Conservation (phyloP, 2,888 invertebrate species). For the Synergus laeviventris region DNA sequence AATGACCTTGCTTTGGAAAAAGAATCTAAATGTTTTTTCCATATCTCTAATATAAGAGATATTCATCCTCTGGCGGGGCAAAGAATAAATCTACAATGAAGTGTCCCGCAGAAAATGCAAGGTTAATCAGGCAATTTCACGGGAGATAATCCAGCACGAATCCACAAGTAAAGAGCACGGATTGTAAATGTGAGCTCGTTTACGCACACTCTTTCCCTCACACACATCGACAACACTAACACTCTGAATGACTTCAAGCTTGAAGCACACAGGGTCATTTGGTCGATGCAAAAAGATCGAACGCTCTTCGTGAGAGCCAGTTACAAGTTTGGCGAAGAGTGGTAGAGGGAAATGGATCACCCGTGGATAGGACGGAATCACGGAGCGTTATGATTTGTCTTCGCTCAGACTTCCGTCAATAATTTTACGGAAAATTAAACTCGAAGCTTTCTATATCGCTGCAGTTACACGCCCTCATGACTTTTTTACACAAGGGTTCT, state of each 20-base stretch:
- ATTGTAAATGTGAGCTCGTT: slow-evolving; percentile 47
- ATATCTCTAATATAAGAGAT: not conserved
- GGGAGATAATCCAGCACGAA: slow-evolving; percentile 54
- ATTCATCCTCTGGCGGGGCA: not conserved
- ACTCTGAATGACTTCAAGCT: not conserved
- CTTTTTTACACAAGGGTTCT: slow-evolving; percentile 33
- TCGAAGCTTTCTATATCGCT: slow-evolving; percentile 62
- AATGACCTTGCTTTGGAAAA: no score
- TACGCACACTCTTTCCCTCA: not conserved
- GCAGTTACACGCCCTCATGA: slow-evolving; percentile 50
- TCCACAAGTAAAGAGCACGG: slow-evolving; percentile 48
- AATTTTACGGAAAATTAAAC: slow-evolving; percentile 74
- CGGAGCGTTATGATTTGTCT: slow-evolving; percentile 73
- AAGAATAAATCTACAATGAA: slow-evolving; percentile 55
- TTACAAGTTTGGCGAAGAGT: slow-evolving; percentile 43
- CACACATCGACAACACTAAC: not conserved
- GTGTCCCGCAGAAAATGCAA: slow-evolving; percentile 64
- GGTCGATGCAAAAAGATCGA: slow-evolving; percentile 50
- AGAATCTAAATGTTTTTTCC: not conserved
- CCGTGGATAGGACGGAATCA: slow-evolving; percentile 65
- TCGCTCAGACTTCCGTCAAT: slow-evolving; percentile 71
- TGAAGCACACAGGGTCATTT: slow-evolving; percentile 44
- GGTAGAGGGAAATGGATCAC: slow-evolving; percentile 41
- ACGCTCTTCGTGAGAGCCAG: slow-evolving; percentile 42
- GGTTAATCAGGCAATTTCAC: slow-evolving; percentile 70